Percentiles rank a stretch among this genome's conserved stretches.
phyloP scores from a whole-genome alignment of 2,888 invertebrate species.

The Leptinotarsa juncta region DNA sequence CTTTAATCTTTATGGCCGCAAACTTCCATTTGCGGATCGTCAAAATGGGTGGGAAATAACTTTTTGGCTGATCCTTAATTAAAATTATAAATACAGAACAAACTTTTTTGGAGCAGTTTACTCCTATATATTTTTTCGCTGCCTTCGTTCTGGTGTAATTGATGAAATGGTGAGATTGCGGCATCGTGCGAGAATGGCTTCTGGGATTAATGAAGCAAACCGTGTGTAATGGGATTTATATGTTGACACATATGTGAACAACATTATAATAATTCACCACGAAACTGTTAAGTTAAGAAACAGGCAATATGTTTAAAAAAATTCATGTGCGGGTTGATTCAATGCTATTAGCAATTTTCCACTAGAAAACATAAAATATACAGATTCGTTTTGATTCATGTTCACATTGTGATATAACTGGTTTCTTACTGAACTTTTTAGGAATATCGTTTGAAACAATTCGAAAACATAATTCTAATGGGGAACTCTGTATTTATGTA shows the following conservation, averaged over 20 bases:
- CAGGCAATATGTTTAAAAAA: neutral
- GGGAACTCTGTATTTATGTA: no score
- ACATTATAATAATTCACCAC: conserved; percentile 11
- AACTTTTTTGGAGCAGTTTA: neutral
- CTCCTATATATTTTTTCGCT: neutral
- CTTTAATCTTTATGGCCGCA: no score
- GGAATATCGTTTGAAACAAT: no score
- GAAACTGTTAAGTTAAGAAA: conserved; percentile 11
- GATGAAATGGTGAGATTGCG: conserved; percentile 14
- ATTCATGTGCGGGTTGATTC: neutral
- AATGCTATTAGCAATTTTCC: neutral
- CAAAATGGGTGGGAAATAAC: no score
- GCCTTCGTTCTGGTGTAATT: conserved; percentile 2
- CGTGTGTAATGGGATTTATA: conserved; percentile 19
- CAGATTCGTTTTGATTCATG: no score
- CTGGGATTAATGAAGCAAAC: conserved; percentile 23
- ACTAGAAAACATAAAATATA: no score
- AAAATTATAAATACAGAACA: neutral
- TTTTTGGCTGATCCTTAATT: no score
- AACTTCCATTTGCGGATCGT: no score
- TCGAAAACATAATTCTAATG: no score
- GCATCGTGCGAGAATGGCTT: conserved; percentile 15
- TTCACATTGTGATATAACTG: no score
- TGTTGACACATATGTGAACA: conserved; percentile 19
- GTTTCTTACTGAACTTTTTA: no score